Percentiles rank a stretch among this genome's conserved stretches.
Evolutionary conservation across 2,888 invertebrate species (phyloP).

Genomic region (Halictus ligatus): DNA sequence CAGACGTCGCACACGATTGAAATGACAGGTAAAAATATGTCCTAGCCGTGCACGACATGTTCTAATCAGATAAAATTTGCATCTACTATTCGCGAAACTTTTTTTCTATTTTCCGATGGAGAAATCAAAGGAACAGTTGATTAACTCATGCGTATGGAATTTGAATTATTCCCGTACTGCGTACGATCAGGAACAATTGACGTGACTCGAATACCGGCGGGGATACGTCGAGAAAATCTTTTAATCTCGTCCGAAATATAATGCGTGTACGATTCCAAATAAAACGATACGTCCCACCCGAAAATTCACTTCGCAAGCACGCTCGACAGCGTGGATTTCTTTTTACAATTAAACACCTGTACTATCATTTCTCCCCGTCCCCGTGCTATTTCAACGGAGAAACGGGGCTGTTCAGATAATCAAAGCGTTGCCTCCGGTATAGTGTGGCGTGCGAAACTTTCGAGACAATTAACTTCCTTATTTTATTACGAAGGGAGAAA

Average conservation of each 20-base stretch:
- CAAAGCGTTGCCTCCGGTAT: background rate
- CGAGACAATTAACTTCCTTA: slow-evolving; percentile 12
- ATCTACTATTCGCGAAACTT: background rate
- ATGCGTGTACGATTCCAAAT: background rate
- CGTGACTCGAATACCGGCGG: background rate
- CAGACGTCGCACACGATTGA: background rate
- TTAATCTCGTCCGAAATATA: background rate
- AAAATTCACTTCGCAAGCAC: background rate
- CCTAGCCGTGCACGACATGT: background rate
- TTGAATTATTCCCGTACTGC: background rate
- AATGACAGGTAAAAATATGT: background rate
- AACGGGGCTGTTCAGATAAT: slow-evolving; percentile 1
- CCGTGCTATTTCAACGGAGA: background rate
- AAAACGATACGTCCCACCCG: background rate
- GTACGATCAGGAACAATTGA: background rate
- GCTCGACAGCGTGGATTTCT: background rate
- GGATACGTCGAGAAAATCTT: background rate
- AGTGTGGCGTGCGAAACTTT: slow-evolving; percentile 7
- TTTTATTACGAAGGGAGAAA: slow-evolving; percentile 2
- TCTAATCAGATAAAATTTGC: background rate
- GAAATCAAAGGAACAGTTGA: background rate
- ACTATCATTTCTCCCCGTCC: background rate
- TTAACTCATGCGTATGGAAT: background rate
- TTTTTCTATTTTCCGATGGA: background rate
- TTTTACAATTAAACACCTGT: background rate